Percentiles rank a stretch among this genome's conserved stretches.
phyloP scores from a whole-genome alignment of 2,113 vertebrate genomes.

The Syrmaticus mikado region DNA sequence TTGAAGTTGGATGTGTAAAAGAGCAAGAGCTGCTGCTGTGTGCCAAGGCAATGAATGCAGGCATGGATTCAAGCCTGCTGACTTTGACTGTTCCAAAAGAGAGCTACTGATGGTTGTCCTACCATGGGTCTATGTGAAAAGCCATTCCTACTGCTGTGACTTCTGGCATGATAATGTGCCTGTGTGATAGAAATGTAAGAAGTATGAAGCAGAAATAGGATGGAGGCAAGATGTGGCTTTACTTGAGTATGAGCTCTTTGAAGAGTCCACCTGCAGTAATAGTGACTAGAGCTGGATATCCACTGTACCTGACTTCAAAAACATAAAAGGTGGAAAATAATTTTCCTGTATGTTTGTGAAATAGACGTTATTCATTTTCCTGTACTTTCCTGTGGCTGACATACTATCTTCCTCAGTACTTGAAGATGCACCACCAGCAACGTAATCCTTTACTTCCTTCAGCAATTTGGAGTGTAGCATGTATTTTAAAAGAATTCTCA shows the following conservation, averaged over 20 bases:
- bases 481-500: fast-evolving
- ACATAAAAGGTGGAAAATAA: neutral
- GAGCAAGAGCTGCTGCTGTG: neutral
- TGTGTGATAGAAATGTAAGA: neutral
- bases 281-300: neutral
- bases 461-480: neutral
- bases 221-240: neutral
- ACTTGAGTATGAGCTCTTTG: neutral
- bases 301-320: neutral
- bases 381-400: neutral
- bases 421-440: neutral
- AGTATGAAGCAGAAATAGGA: neutral
- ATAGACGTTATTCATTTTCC: neutral
- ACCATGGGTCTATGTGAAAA: neutral
- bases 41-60: neutral
- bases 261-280: neutral
- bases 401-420: neutral
- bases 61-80: neutral
- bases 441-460: neutral
- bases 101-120: neutral
- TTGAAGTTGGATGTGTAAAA: neutral
- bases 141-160: neutral
- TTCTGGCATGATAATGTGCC: neutral
- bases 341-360: fast-evolving
- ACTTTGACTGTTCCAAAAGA: neutral